Percentiles rank a stretch among this genome's conserved stretches.
These are phyloP conservation scores for Acrocephalus scirpaceus DNA, from an alignment of 2,797 vertebrate genomes.

Conservation along the genomic window DNA sequence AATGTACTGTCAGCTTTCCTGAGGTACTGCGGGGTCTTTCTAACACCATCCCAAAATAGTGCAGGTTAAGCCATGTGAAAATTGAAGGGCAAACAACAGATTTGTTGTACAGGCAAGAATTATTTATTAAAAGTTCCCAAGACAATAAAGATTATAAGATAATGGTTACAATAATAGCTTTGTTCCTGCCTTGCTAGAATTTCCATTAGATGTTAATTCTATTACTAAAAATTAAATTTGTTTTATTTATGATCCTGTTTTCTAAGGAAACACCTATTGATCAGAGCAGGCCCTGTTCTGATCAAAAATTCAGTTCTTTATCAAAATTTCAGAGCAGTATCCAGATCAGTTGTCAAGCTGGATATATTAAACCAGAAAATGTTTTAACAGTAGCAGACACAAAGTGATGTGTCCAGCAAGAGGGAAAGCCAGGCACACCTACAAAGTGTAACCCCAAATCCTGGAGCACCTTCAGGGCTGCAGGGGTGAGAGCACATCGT, in stretches of 20 bases:
- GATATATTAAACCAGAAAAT: neutral
- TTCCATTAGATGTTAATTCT: neutral
- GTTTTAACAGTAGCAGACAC: neutral
- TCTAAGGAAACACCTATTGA: conserved; percentile 4
- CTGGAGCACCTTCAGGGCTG: neutral
- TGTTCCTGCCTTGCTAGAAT: neutral
- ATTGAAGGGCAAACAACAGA: neutral
- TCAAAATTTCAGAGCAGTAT: conserved; percentile 1
- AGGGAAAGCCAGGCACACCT: neutral
- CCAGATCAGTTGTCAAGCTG: neutral
- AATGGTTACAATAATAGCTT: neutral
- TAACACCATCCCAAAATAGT: neutral
- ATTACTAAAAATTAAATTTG: conserved; percentile 15
- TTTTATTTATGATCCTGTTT: conserved; percentile 21
- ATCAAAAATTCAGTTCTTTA: no score
- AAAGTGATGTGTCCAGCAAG: neutral
- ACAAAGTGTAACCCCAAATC: neutral
- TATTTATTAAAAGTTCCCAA: conserved; percentile 4
- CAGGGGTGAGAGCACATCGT: neutral
- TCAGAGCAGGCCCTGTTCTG: neutral
- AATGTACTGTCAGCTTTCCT: neutral
- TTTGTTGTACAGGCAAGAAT: neutral
- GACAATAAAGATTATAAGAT: neutral
- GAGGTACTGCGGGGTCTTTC: neutral
- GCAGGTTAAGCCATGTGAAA: neutral